phyloP scores from a whole-genome alignment of 2,113 vertebrate species.

The Syngnathus typhle region DNA sequence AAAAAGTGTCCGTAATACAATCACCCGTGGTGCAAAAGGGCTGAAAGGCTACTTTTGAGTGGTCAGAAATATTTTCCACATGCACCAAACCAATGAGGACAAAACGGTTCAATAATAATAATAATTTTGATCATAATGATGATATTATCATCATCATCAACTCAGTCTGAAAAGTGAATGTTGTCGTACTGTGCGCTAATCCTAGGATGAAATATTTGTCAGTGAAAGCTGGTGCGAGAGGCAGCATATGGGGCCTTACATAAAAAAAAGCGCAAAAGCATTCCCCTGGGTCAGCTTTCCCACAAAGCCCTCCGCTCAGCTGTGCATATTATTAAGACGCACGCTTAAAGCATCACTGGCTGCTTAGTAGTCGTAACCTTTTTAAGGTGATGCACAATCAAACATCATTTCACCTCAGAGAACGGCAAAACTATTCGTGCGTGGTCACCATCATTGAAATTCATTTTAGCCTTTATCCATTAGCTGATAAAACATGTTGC shows the following conservation, averaged over 20 bases:
- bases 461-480: not conserved
- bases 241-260: slow-evolving; percentile 36
- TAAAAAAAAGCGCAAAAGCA: slow-evolving; percentile 29
- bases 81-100: too few species aligned
- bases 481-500: not conserved
- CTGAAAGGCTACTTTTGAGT: too few species aligned
- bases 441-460: not conserved
- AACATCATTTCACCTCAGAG: not conserved
- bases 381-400: not conserved
- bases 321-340: slow-evolving; percentile 32
- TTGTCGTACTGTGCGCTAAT: not conserved
- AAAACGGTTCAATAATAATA: too few species aligned
- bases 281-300: slow-evolving; percentile 29
- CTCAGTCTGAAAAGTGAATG: not conserved
- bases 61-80: too few species aligned
- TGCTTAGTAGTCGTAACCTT: slow-evolving; percentile 12
- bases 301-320: slow-evolving; percentile 31
- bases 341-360: slow-evolving; percentile 10
- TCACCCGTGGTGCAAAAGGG: too few species aligned
- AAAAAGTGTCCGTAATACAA: too few species aligned
- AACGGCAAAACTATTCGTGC: not conserved
- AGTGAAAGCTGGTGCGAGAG: slow-evolving; percentile 18
- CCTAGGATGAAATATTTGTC: slow-evolving; percentile 11
- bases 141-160: not conserved
- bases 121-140: too few species aligned